Conservation (phyloP, 2,888 invertebrate genomes). For the Flexamia atlantica region DNA sequence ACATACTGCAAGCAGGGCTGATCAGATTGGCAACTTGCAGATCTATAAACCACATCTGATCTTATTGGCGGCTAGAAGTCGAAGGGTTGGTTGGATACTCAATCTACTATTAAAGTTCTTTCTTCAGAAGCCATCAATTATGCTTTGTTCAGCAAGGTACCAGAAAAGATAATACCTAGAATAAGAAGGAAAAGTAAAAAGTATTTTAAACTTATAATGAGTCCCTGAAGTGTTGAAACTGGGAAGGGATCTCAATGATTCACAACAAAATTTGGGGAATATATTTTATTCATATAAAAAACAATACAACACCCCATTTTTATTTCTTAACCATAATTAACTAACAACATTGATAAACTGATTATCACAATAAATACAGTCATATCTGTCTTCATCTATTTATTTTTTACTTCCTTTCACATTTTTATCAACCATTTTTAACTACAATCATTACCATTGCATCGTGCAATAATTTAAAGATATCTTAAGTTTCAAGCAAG, state of each 20-base stretch:
- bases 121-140: too few relatives aligned
- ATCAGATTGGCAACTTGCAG: too few relatives aligned
- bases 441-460: not conserved
- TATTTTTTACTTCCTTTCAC: not conserved
- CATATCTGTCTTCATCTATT: conserved; percentile 6
- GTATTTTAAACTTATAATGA: too few relatives aligned
- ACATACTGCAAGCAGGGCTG: too few relatives aligned
- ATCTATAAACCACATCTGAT: too few relatives aligned
- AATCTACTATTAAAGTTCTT: too few relatives aligned
- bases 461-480: conserved; percentile 5
- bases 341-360: conserved; percentile 5
- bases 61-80: too few relatives aligned
- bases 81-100: too few relatives aligned
- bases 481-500: not conserved
- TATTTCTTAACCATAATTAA: conserved; percentile 12
- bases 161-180: too few relatives aligned
- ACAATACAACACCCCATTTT: conserved; percentile 28
- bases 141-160: too few relatives aligned
- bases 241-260: not conserved
- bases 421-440: not conserved
- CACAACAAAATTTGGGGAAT: not conserved
- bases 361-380: conserved; percentile 40
- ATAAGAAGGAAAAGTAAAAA: too few relatives aligned
- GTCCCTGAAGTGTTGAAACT: too few relatives aligned
- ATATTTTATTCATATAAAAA: conserved; percentile 33